Evolutionary conservation across 2,888 invertebrate species (phyloP).

Genomic region (Stenotaenia linearis): DNA sequence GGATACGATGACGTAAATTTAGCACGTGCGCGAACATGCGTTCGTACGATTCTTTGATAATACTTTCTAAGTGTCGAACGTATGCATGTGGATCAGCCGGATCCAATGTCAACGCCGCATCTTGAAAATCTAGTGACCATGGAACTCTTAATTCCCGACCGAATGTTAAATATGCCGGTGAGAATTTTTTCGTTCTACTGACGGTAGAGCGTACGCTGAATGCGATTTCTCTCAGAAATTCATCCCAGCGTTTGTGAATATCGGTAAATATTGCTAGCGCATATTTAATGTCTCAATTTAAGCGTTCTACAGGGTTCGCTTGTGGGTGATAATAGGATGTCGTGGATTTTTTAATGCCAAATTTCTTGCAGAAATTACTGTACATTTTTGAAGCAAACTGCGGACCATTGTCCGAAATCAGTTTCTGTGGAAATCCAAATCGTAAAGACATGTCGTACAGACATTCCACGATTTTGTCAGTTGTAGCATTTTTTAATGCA

Average conservation of each 20-base stretch:
- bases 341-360: background rate
- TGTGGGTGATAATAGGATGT: background rate
- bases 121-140: background rate
- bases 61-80: too few relatives aligned
- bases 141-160: background rate
- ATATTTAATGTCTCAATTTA: background rate
- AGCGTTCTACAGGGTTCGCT: background rate
- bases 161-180: background rate
- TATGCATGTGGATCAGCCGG: background rate
- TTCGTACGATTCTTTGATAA: too few relatives aligned
- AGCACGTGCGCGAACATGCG: too few relatives aligned
- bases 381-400: background rate
- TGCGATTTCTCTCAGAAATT: background rate
- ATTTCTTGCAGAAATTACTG: background rate
- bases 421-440: background rate
- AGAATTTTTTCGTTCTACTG: background rate
- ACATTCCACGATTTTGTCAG: background rate
- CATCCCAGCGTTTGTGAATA: background rate
- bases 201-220: background rate
- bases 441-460: background rate
- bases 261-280: background rate
- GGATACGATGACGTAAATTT: too few relatives aligned
- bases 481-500: background rate
- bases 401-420: background rate
- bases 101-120: background rate